phyloP scores from a whole-genome alignment of 2,888 invertebrate genomes.

The Priocnemis perturbator region DNA sequence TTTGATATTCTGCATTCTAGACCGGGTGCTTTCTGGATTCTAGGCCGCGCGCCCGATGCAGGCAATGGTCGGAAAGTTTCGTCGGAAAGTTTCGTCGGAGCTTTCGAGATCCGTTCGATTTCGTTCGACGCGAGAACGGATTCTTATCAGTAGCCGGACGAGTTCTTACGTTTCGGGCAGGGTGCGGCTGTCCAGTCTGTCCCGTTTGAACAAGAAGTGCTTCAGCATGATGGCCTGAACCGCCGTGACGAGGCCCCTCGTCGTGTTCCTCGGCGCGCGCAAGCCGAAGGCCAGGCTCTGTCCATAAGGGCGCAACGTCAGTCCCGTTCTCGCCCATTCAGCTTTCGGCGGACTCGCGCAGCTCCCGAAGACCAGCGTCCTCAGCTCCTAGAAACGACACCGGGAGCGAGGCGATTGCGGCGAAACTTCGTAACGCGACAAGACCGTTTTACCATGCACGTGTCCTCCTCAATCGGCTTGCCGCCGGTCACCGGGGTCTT shows the following conservation, averaged over 20 bases:
- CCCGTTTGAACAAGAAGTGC: constrained; percentile 79
- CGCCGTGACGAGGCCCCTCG: constrained; percentile 80
- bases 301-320: constrained; percentile 80
- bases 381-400: constrained; percentile 64
- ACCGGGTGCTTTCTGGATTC: too few relatives aligned
- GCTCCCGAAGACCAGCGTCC: constrained; percentile 81
- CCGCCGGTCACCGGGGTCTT: constrained; percentile 80
- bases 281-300: constrained; percentile 81
- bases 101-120: too few relatives aligned
- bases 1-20: too few relatives aligned
- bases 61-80: too few relatives aligned
- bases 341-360: constrained; percentile 83
- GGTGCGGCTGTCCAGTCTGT: constrained; percentile 75
- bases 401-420: not conserved
- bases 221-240: constrained; percentile 84
- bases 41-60: too few relatives aligned
- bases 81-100: too few relatives aligned
- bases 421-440: not conserved
- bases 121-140: too few relatives aligned
- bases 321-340: constrained; percentile 84
- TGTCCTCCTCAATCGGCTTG: constrained; percentile 80
- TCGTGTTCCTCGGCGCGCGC: constrained; percentile 81
- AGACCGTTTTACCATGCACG: constrained; percentile 78
- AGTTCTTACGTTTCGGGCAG: constrained; percentile 77
- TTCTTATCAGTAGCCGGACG: not conserved